Conservation (phyloP, 2,797 vertebrate species). For the Acomys russatus region DNA sequence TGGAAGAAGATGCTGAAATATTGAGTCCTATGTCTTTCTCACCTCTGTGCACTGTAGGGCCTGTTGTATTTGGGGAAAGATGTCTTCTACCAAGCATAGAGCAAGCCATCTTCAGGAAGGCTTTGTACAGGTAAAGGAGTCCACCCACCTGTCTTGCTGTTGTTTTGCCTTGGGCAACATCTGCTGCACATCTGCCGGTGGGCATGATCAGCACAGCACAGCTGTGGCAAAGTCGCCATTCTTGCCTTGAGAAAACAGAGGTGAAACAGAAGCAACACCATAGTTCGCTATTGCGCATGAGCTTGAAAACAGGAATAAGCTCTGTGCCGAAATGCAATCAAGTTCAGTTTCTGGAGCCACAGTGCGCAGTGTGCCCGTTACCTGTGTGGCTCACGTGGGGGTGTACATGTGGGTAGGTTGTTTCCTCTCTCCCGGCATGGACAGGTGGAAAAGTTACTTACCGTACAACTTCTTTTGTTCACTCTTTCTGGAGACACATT, state of each 20-base stretch:
- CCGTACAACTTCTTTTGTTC: not conserved
- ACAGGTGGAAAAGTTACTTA: not conserved
- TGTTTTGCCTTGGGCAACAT: too few species aligned
- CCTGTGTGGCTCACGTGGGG: too few species aligned
- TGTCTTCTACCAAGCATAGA: not conserved
- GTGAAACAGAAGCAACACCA: not conserved
- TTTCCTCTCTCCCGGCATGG: not conserved
- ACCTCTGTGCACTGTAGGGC: not conserved
- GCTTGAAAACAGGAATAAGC: not conserved
- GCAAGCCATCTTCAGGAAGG: not conserved
- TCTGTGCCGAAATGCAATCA: not conserved
- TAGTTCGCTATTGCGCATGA: not conserved
- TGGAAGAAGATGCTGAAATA: not conserved
- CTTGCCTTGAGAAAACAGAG: not conserved
- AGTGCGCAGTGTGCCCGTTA: rapidly evolving
- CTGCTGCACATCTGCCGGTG: not conserved
- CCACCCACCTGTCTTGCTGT: rapidly evolving
- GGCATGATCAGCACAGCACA: not conserved
- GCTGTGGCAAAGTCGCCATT: not conserved
- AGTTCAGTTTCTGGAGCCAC: not conserved
- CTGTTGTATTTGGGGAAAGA: not conserved
- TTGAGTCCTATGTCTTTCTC: not conserved
- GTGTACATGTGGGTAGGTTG: not conserved
- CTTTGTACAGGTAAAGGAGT: not conserved
- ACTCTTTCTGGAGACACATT: not conserved